phyloP scores from a whole-genome alignment of 2,797 vertebrate species.

The Cirrhinus mrigala region DNA sequence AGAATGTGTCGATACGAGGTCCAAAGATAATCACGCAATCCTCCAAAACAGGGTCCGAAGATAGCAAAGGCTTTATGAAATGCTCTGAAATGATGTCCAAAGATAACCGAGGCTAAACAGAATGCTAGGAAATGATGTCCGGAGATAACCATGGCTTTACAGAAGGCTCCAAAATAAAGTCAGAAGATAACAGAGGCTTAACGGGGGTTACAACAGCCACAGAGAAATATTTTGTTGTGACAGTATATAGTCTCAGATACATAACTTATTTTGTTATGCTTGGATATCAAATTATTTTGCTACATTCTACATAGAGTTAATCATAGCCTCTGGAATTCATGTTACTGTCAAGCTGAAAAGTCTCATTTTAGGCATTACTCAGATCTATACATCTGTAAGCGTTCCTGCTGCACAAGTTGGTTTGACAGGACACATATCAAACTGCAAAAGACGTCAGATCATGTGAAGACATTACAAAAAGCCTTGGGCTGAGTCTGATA shows the following conservation, averaged over 20 bases:
- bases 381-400: conserved; percentile 5
- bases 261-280: not conserved
- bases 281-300: conserved; percentile 5
- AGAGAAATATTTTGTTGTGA: not conserved
- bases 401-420: not conserved
- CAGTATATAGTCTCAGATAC: not conserved
- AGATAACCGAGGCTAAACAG: not conserved
- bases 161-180: conserved; percentile 3
- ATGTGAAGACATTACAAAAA: conserved; percentile 37
- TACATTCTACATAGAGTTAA: not conserved
- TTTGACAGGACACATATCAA: conserved; percentile 15
- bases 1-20: not conserved
- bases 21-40: not conserved
- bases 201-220: not conserved
- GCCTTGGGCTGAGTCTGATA: conserved; percentile 16
- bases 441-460: conserved; percentile 25
- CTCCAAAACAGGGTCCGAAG: not conserved
- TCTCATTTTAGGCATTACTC: not conserved
- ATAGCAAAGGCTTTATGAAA: not conserved
- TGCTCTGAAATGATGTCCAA: not conserved
- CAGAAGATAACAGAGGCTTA: conserved; percentile 2
- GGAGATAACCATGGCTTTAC: conserved; percentile 1
- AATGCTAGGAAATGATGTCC: not conserved
- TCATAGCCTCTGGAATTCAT: not conserved
- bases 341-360: not conserved